Percentiles rank a stretch among this genome's conserved stretches.
These are phyloP conservation scores for Galerucella pusilla DNA, from an alignment of 2,888 invertebrate genomes.

Conservation along the genomic window DNA sequence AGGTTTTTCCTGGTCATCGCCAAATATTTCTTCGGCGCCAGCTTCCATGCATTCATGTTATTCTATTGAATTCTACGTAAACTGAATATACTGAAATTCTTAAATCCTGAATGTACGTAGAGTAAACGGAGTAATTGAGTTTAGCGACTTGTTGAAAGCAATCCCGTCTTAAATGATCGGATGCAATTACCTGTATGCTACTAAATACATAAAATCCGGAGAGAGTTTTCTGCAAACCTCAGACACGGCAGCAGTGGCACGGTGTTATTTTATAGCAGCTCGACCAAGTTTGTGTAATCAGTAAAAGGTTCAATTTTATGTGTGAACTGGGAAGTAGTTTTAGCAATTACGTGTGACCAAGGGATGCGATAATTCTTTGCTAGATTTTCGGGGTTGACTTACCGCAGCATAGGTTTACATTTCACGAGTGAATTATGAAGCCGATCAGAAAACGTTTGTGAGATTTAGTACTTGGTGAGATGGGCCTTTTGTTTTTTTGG, in stretches of 20 bases:
- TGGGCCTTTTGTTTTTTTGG: neutral
- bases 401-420: conserved; percentile 7
- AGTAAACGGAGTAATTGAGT: neutral
- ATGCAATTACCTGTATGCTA: conserved; percentile 15
- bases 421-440: neutral
- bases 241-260: conserved; percentile 9
- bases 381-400: conserved; percentile 20
- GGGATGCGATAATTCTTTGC: conserved; percentile 30
- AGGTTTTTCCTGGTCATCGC: too few species aligned
- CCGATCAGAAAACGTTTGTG: conserved; percentile 9
- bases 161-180: conserved; percentile 9
- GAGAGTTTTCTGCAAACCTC: conserved; percentile 26
- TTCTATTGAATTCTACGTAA: too few species aligned
- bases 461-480: neutral
- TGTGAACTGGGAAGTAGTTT: conserved; percentile 33
- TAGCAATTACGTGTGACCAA: conserved; percentile 30
- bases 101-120: neutral
- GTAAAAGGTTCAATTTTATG: conserved; percentile 35
- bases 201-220: conserved; percentile 12
- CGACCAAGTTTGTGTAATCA: conserved; percentile 33
- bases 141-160: conserved; percentile 12
- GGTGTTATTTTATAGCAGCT: conserved; percentile 30
- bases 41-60: too few species aligned
- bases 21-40: too few species aligned
- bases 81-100: too few species aligned